A percentile compares a stretch with the other conserved stretches of the same genome.
phyloP scores from a whole-genome alignment of 2,113 vertebrate species.

The Emydocephalus ijimae region DNA sequence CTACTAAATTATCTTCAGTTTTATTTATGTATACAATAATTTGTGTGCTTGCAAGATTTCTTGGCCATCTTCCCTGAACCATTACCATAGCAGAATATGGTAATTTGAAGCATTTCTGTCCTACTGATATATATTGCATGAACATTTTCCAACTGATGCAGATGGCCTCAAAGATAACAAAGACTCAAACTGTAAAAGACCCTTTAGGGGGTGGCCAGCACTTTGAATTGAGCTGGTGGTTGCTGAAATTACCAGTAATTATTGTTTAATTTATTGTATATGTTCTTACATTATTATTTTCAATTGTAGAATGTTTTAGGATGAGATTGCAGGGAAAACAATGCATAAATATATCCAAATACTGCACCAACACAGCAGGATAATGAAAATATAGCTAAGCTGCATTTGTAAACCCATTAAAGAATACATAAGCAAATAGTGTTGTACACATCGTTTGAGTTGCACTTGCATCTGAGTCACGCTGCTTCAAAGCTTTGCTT shows the following conservation, averaged over 20 bases:
- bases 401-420: background rate
- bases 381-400: background rate
- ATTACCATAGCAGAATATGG: background rate
- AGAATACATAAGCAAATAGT: background rate
- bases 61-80: background rate
- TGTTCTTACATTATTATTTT: background rate
- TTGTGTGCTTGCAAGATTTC: background rate
- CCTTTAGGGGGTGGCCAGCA: background rate
- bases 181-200: background rate
- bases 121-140: background rate
- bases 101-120: background rate
- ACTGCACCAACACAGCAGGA: background rate
- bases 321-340: background rate
- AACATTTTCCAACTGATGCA: background rate
- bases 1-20: background rate
- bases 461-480: background rate
- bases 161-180: background rate
- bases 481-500: background rate
- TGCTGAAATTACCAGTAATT: background rate
- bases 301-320: background rate
- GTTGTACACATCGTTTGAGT: background rate
- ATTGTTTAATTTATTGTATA: background rate
- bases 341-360: background rate
- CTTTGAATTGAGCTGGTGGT: background rate
- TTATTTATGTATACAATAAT: background rate